Base-by-base conservation (phyloP, 2,113 vertebrate genomes). In the Saimiri boliviensis region DNA sequence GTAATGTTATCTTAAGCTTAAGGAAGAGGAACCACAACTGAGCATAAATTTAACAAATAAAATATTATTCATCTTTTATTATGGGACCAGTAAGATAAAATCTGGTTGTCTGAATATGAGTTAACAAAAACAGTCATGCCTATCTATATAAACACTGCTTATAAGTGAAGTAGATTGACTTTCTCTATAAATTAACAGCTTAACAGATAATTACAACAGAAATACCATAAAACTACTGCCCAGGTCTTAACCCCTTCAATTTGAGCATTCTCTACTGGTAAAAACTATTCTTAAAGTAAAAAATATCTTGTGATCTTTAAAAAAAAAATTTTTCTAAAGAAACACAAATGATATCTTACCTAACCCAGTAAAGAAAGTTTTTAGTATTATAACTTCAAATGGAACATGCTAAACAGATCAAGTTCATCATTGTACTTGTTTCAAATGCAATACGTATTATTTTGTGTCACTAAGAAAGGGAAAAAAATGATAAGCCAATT, bases 311-410 rank as follows among this genome's bases (percentile, higher is more conserved):
- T n/a, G 71, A 14, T 68, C 52, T 68, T 35, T 23, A 73, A 73
- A 27, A 80, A 83, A 80, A 70, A 71, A 81, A 92, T 12, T 19
- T 25, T 84, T 81, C 49, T 35, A 1, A 90, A 88, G 27, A 88
- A 88, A 82, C 2, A 13, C 42, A 79, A 93, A 76, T 82, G 23
- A 82, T 76, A 86, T 81, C 88, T 90, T 82, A 93, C 14, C 68
- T 95, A 74, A 81, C 4, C 89, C 14, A 95, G 13, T 52, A 76
- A 86, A 49, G 32, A 89, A 91, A 84, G 35, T 19, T 89, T 96
- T 93, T 76, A 91, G 68, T 37, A 89, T 3, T 85, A 56, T 80
- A 25, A 86, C 79, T 93, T 86, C 73, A 93, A 93, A 94, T 40
- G 54, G 54, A 81, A 17, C 35, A 71, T 49, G 25, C 56, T 68